Percentiles rank a stretch among this genome's conserved stretches.
Conservation (phyloP, 2,113 vertebrate species). For the Barbus barbus region DNA sequence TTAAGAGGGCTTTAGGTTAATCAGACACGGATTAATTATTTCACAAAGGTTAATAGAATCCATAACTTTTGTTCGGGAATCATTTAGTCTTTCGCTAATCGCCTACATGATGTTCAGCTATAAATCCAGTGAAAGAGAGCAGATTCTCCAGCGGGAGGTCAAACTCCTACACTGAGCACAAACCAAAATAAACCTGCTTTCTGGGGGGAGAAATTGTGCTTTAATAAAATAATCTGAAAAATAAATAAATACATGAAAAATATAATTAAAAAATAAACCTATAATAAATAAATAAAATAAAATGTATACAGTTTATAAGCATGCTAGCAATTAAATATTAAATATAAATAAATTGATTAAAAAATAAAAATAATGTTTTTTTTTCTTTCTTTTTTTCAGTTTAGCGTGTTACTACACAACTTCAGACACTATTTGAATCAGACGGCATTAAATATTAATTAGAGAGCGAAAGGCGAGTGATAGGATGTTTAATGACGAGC, state of each 20-base stretch:
- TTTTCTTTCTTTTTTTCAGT: too few species aligned
- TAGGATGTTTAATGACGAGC: slow-evolving; percentile 79
- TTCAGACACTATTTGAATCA: slow-evolving; percentile 75
- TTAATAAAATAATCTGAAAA: too few species aligned
- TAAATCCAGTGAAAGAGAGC: slow-evolving; percentile 32
- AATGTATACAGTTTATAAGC: too few species aligned
- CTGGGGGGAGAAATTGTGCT: too few species aligned
- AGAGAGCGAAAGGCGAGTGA: slow-evolving; percentile 73
- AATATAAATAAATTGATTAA: too few species aligned
- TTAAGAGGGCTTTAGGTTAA: slow-evolving; percentile 45
- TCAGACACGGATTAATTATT: slow-evolving; percentile 46
- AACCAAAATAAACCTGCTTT: not conserved
- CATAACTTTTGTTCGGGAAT: slow-evolving; percentile 41
- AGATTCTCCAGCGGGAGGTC: not conserved
- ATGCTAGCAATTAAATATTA: too few species aligned
- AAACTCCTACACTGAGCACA: slow-evolving; percentile 49
- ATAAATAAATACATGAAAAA: too few species aligned
- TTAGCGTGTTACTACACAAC: not conserved
- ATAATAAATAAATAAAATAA: too few species aligned
- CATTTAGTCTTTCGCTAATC: slow-evolving; percentile 37
- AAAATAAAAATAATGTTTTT: too few species aligned
- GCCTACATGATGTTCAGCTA: slow-evolving; percentile 26
- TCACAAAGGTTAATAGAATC: slow-evolving; percentile 56
- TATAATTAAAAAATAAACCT: too few species aligned
- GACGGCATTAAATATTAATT: slow-evolving; percentile 87